Percentiles rank a stretch among this genome's conserved stretches.
Evolutionary conservation across 2,113 vertebrate species (phyloP).

Genomic region (Lates calcarifer): DNA sequence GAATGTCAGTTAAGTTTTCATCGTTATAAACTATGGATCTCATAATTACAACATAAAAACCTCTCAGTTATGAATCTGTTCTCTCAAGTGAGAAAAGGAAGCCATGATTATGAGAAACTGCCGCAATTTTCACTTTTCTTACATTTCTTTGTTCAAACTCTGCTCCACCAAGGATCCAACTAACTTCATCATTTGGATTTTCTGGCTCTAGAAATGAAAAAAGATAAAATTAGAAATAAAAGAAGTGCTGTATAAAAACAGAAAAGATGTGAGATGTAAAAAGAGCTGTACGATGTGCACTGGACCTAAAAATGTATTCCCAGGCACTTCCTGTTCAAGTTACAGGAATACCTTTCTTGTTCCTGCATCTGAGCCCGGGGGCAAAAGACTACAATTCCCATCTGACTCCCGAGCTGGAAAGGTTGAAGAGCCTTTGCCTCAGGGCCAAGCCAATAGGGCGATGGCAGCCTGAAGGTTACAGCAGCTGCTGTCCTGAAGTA

Average conservation of each 20-base stretch:
- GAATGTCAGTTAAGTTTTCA: too few species aligned
- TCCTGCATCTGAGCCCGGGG: slow-evolving; percentile 7
- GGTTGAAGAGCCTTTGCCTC: slow-evolving; percentile 20
- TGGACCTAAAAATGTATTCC: slow-evolving; percentile 1
- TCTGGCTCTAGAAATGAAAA: background rate
- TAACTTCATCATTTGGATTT: too few species aligned
- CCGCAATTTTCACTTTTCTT: too few species aligned
- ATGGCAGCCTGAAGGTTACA: background rate
- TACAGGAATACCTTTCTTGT: background rate
- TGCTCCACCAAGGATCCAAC: background rate
- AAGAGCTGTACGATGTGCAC: background rate
- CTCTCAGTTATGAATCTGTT: too few species aligned
- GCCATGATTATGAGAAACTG: too few species aligned
- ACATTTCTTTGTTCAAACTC: background rate
- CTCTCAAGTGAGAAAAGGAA: too few species aligned
- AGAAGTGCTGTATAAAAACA: background rate
- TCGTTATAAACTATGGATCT: too few species aligned
- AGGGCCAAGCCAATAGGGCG: background rate
- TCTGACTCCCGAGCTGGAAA: slow-evolving; percentile 15
- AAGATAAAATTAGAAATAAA: too few species aligned
- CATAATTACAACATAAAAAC: too few species aligned
- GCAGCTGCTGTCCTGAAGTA: slow-evolving; percentile 1
- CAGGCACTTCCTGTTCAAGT: background rate
- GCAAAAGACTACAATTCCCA: slow-evolving; percentile 11
- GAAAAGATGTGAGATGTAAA: background rate